Percentiles rank a stretch among this genome's conserved stretches.
Conservation (phyloP, 2,113 vertebrate species). For the Polypterus bichir region DNA sequence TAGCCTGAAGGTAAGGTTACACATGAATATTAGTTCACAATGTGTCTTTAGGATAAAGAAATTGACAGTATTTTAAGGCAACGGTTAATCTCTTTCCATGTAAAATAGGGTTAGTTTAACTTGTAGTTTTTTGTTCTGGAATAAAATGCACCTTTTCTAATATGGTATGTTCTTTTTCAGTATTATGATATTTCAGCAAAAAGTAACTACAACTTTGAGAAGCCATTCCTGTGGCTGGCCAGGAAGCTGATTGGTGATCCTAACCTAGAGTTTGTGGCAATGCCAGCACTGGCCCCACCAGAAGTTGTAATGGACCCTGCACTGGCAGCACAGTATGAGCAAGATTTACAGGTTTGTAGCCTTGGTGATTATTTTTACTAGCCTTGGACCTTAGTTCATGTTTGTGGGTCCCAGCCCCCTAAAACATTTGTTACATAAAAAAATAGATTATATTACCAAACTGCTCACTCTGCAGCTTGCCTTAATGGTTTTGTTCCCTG, state of each 20-base stretch:
- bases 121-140: background rate
- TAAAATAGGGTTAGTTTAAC: too few species aligned
- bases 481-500: too few species aligned
- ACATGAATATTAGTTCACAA: too few species aligned
- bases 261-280: slow-evolving; percentile 68
- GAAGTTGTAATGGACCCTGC: slow-evolving; percentile 70
- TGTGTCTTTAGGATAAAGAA: too few species aligned
- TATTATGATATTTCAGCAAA: slow-evolving; percentile 72
- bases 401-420: background rate
- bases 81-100: too few species aligned
- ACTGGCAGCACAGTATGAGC: slow-evolving; percentile 65
- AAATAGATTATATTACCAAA: too few species aligned
- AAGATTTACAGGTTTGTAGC: slow-evolving; percentile 53
- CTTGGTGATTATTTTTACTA: too few species aligned
- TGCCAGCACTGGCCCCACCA: slow-evolving; percentile 64
- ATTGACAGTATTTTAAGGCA: too few species aligned
- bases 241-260: slow-evolving; percentile 68
- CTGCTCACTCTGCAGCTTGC: too few species aligned
- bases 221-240: slow-evolving; percentile 70
- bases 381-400: background rate
- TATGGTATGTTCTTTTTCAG: slow-evolving; percentile 22
- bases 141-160: background rate
- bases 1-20: too few species aligned
- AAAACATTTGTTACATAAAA: too few species aligned
- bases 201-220: slow-evolving; percentile 75